Evolutionary conservation across 53 echinoderm and acorn worm species (phyloP), one percentile per base, ranked within the genome.

Genomic region (Crossaster papposus): DNA sequence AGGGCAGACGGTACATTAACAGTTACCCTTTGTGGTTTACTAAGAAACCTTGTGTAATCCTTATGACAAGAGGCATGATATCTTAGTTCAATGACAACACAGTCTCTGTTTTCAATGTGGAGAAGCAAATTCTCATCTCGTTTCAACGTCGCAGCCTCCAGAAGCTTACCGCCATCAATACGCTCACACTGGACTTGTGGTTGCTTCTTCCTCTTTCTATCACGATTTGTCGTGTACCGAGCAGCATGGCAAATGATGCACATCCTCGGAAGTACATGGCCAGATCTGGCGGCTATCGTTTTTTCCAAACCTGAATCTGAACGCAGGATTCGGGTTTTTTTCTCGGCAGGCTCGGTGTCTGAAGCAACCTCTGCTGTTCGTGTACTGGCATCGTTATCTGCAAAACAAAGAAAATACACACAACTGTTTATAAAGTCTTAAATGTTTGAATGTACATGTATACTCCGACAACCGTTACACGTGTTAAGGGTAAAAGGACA

Each of bases 81-180:
- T 30, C 65, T 36, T 30, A 82, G 37, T 62, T 82, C 82, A 62
- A 82, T 82, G 58, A 64, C 63, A 29, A 82, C 82, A 82, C 82
- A 82, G 64, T 82, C 82, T 82, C 37, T 82, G 64, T 82, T 82
- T 38, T 78, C 79, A 12, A 82, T 82, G 31, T 82, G 82, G 12
- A 65, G 36, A 44, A 44, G 44, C 44, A 44, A 44, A 44, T 44
- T 44, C 44, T 44, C 44, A 1, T 44, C 44, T 44, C 44, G 5
- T 44, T 44, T 44, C 38, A 38, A 38, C 44, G 5, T 44, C 9
- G 44, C 44, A 44, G 44, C 44, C 44, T 44, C 44, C 44, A 9
- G 9, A 33, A 82, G 65, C 64, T 37, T 37, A 6, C 82, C 82
- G 23, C 82, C 63, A 62, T 82, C 64, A 65, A 65, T 62, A 33